phyloP scores from a whole-genome alignment of 2,797 vertebrate genomes.

The Paedocypris micromegethes region DNA sequence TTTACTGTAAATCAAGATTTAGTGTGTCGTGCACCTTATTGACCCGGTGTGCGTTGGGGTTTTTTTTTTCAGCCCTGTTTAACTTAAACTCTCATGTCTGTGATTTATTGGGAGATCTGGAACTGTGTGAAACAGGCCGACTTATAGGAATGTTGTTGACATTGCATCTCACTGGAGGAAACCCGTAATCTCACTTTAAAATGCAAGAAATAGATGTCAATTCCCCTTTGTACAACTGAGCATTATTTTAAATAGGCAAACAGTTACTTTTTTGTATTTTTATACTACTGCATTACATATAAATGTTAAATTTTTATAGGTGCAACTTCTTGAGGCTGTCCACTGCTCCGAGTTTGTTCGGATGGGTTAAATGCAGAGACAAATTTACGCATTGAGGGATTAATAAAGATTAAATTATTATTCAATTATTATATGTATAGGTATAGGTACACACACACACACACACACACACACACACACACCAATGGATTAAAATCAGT shows the following conservation, averaged over 20 bases:
- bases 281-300: no score
- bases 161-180: conserved; percentile 40
- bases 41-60: conserved; percentile 16
- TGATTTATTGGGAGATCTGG: conserved; percentile 46
- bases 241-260: background rate
- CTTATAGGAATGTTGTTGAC: conserved; percentile 48
- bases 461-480: no score
- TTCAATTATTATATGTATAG: no score
- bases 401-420: no score
- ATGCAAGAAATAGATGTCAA: background rate
- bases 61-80: conserved; percentile 48
- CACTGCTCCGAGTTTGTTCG: no score
- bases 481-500: no score
- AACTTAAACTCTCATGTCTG: conserved; percentile 44
- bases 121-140: conserved; percentile 40
- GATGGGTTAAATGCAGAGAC: no score
- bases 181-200: conserved; percentile 28
- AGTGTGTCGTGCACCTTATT: background rate
- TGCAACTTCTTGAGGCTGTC: no score
- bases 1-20: background rate
- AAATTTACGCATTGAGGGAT: no score
- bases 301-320: no score
- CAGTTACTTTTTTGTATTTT: no score
- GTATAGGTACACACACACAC: no score
- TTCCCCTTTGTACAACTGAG: background rate